These are phyloP conservation scores for Drosophila aff. DNA, from an alignment of 1,140 invertebrate species.

Conservation along the genomic window DNA sequence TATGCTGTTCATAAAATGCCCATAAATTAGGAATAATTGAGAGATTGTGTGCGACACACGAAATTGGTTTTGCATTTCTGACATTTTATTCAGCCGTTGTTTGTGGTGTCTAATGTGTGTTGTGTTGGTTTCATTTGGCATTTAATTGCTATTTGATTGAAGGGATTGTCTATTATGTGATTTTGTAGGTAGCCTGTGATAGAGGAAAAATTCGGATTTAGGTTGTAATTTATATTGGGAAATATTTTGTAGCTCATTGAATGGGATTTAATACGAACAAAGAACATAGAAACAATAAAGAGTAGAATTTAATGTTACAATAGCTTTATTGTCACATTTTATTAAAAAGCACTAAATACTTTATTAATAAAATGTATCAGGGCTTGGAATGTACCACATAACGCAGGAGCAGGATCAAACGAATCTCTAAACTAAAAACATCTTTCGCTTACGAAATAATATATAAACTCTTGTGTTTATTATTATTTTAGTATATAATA, in stretches of 20 bases:
- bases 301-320: background rate
- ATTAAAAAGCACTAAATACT: background rate
- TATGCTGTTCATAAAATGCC: slow-evolving; percentile 40
- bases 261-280: background rate
- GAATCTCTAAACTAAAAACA: rapidly evolving
- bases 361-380: background rate
- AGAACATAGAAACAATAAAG: too few species aligned
- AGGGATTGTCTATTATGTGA: background rate
- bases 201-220: background rate
- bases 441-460: background rate
- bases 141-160: slow-evolving; percentile 17
- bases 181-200: background rate
- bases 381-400: too few species aligned
- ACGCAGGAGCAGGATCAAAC: background rate
- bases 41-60: slow-evolving; percentile 28
- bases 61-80: slow-evolving; percentile 29
- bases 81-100: slow-evolving; percentile 4
- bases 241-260: too few species aligned
- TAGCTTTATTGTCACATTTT: background rate
- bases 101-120: slow-evolving; percentile 1
- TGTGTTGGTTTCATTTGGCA: slow-evolving; percentile 1
- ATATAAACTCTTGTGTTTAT: background rate
- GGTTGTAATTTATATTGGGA: background rate
- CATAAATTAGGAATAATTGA: slow-evolving; percentile 49
- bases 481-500: background rate